A percentile compares a stretch with the other conserved stretches of the same genome.
These are phyloP conservation scores for Anolis carolinensis DNA, from an alignment of 2,113 vertebrate species.

Conservation along the genomic window DNA sequence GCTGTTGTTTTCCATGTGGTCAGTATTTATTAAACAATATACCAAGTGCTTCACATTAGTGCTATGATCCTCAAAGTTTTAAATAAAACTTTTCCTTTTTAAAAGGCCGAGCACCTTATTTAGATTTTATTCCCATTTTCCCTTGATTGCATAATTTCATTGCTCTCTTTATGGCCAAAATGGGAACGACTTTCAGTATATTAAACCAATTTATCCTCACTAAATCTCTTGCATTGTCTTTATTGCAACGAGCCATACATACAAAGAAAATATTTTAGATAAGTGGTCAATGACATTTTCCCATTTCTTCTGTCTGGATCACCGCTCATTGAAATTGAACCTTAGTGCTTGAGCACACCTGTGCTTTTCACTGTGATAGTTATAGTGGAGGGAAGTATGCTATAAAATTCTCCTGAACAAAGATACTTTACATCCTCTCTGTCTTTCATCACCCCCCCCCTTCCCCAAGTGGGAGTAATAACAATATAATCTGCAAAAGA, in stretches of 20 bases:
- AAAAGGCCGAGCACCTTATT: conserved; percentile 1
- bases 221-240: background rate
- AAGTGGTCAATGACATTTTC: conserved; percentile 15
- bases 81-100: background rate
- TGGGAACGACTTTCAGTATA: background rate
- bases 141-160: accelerated
- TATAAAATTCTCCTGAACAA: background rate
- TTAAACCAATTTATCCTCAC: conserved; percentile 15
- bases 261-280: conserved; percentile 6
- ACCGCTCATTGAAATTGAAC: conserved; percentile 24
- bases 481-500: background rate
- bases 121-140: background rate
- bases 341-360: conserved; percentile 9
- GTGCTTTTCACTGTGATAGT: background rate
- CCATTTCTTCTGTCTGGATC: background rate
- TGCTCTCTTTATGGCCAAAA: background rate
- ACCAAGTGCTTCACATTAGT: background rate
- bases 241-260: background rate
- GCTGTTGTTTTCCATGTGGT: background rate
- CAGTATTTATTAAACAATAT: background rate
- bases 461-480: conserved; percentile 20
- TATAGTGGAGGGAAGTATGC: background rate
- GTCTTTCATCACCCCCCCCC: background rate
- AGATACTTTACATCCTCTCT: background rate
- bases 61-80: background rate